Evolutionary conservation across 2,797 vertebrate species (phyloP).

Genomic region (Hydrocynus forskahlii): DNA sequence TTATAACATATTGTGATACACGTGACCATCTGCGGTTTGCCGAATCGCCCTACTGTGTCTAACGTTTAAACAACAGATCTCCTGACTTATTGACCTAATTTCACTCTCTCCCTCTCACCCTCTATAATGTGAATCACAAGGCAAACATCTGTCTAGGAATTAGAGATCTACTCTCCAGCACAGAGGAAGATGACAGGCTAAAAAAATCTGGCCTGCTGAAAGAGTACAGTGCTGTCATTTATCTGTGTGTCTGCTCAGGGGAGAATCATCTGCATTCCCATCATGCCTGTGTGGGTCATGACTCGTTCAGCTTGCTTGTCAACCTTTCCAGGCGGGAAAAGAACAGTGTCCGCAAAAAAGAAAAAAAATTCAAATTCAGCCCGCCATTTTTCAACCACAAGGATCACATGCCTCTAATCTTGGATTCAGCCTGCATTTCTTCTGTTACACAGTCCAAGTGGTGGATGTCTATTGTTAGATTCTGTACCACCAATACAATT

Average conservation of each 20-base stretch:
- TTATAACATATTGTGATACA: too few relatives aligned
- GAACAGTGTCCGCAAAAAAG: conserved; percentile 21
- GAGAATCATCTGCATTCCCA: conserved; percentile 36
- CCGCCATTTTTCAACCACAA: conserved; percentile 19
- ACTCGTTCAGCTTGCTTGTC: conserved; percentile 31
- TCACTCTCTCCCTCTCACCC: neutral
- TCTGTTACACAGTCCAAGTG: neutral
- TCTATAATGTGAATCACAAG: neutral
- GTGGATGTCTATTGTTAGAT: neutral
- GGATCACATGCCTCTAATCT: neutral
- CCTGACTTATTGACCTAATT: neutral
- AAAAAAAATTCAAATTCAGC: conserved; percentile 46
- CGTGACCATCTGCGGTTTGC: too few relatives aligned
- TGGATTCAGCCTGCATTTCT: neutral
- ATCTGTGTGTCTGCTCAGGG: conserved; percentile 13
- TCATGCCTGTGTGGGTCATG: conserved; percentile 39
- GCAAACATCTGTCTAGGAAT: neutral
- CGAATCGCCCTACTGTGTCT: neutral
- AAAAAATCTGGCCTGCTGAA: neutral
- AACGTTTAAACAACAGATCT: conserved; percentile 17
- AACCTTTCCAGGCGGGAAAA: conserved; percentile 39
- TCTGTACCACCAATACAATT: neutral
- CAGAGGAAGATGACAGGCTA: neutral
- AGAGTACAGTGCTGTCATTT: conserved; percentile 17
- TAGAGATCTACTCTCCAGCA: neutral